Percentiles rank a stretch among this genome's conserved stretches.
phyloP scores from a whole-genome alignment of 1,140 invertebrate genomes.

The Piezodorus guildinii region DNA sequence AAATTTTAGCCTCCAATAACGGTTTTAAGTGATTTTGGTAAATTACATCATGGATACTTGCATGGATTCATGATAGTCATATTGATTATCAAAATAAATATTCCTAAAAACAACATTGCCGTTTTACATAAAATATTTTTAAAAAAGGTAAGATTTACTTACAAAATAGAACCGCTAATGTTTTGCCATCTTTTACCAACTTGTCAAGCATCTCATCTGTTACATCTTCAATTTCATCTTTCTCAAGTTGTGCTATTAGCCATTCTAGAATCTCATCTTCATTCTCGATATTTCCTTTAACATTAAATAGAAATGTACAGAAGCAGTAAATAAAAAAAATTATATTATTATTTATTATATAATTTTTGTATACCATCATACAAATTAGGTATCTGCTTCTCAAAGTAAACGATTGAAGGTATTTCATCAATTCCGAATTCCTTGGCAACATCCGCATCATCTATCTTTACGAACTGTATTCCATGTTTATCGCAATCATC shows the following conservation, averaged over 20 bases:
- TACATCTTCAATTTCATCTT: slow-evolving; percentile 90
- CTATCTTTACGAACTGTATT: slow-evolving; percentile 89
- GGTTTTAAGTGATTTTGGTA: too few species aligned
- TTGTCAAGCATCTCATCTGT: slow-evolving; percentile 87
- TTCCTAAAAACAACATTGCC: too few species aligned
- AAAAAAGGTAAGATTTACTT: slow-evolving; percentile 34
- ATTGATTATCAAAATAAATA: too few species aligned
- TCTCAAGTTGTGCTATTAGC: slow-evolving; percentile 72
- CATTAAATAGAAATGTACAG: slow-evolving; percentile 16
- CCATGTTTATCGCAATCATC: slow-evolving; percentile 84
- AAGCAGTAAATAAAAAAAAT: background rate
- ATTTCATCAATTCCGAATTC: slow-evolving; percentile 77
- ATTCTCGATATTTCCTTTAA: slow-evolving; percentile 70
- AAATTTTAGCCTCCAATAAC: too few species aligned
- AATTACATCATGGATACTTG: too few species aligned
- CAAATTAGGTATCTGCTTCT: slow-evolving; percentile 82
- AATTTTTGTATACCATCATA: slow-evolving; percentile 55
- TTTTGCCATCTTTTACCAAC: slow-evolving; percentile 76
- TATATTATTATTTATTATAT: background rate
- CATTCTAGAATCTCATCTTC: slow-evolving; percentile 84
- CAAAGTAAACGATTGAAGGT: slow-evolving; percentile 83
- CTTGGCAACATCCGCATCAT: slow-evolving; percentile 64
- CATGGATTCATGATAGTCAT: too few species aligned
- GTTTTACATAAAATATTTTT: too few species aligned
- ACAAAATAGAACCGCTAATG: slow-evolving; percentile 86